A percentile compares a stretch with the other conserved stretches of the same genome.
phyloP scores from a whole-genome alignment of 2,888 invertebrate species.

The Dasysyrphus albostriatus region DNA sequence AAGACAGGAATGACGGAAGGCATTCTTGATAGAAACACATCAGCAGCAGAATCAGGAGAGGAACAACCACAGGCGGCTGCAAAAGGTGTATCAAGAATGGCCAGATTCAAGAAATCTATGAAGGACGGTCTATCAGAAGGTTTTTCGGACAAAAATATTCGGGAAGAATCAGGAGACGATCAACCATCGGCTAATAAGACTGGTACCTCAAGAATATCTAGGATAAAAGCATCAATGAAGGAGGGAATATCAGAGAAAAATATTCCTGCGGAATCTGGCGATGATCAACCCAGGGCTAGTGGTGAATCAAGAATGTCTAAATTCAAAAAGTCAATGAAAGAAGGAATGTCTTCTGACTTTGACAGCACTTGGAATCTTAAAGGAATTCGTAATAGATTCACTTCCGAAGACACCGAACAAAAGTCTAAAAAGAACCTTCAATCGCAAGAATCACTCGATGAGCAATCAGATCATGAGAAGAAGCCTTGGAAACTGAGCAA shows the following conservation, averaged over 20 bases:
- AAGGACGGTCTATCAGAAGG: conserved; percentile 14
- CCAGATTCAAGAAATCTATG: background rate
- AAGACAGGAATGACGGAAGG: conserved; percentile 1
- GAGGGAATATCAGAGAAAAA: background rate
- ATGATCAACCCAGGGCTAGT: conserved; percentile 15
- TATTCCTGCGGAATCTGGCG: conserved; percentile 4
- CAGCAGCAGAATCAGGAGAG: conserved; percentile 1
- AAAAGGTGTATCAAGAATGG: conserved; percentile 19
- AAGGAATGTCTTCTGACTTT: conserved; percentile 28
- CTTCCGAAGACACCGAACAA: conserved; percentile 33
- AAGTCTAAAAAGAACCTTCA: conserved; percentile 37
- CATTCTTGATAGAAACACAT: background rate
- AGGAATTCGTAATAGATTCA: conserved; percentile 57
- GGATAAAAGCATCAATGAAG: conserved; percentile 1
- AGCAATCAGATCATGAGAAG: conserved; percentile 52
- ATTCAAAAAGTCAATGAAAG: conserved; percentile 51
- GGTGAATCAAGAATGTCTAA: conserved; percentile 42
- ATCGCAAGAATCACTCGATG: conserved; percentile 53
- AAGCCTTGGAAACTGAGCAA: conserved; percentile 53
- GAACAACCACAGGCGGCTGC: background rate
- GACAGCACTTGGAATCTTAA: conserved; percentile 60
- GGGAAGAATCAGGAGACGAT: background rate
- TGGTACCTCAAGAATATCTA: background rate
- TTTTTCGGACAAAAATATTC: background rate
- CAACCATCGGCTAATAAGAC: background rate